Base-by-base conservation (phyloP, 2,888 invertebrate species). In the Baronia brevicornis region DNA sequence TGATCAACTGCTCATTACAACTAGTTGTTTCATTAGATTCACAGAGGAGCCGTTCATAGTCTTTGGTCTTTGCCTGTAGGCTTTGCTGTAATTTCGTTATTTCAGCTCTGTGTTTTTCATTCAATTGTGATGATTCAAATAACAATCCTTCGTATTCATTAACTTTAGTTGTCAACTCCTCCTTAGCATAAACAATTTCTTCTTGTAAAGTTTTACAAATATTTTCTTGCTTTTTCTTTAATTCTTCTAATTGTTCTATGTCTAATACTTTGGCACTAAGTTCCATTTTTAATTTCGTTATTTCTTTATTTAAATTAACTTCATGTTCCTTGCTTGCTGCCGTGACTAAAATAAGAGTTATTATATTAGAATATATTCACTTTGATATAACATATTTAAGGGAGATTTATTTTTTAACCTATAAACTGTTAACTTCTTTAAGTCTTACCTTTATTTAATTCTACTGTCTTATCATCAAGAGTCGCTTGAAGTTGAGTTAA, bases 231-330 rank as follows among this genome's bases (percentile, higher is more conserved):
- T 77, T 84, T 41, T 60, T 73, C 44, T 77, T 74, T 2, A 52
- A 51, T 41, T 85, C 86, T 54, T 72, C 69, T 34, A 72, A 46
- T 44, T 77, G 78, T 64, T 88, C 87, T 40, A 86, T 54, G 54
- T 88, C 88, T 54, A 79, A 65, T 38, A 78, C 62, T 75, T 84
- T 87, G 38, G 80, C 77, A 60, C 86, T 88, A 9, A 86, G 66
- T 64, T 85, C 85, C 80, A 79, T 82, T 67, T 78, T 84, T 12
- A 85, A 55, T 58, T 86, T 84, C 10, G 84, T 85, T 11, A 85
- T 66, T 60, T 85, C 84, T 56, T 85, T 85, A 42, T 80, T 84
- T 8, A 79, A 60, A 38, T 69, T 77, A 5, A 85, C 67, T 64
- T 84, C 85, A 28, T 79, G 78, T 61, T 85, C 85, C 52, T 84